A percentile compares a stretch with the other conserved stretches of the same genome.
phyloP scores from a whole-genome alignment of 1,140 invertebrate genomes.

The Ctenoplectra terminalis region DNA sequence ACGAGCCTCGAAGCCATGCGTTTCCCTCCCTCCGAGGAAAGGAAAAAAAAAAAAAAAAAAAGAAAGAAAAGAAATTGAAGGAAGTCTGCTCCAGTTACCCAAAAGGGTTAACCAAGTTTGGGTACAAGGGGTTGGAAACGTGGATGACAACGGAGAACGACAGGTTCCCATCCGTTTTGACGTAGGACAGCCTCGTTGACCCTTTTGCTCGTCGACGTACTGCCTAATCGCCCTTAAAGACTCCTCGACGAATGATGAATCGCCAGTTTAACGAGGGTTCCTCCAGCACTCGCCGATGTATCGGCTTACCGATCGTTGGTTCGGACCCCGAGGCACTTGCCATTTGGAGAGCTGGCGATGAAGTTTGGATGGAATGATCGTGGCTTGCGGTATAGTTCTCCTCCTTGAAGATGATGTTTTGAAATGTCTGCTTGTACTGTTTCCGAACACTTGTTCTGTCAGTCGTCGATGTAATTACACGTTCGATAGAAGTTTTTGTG shows the following conservation, averaged over 20 bases:
- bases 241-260: slow-evolving; percentile 65
- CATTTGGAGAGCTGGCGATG: no score
- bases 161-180: slow-evolving; percentile 27
- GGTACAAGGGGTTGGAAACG: slow-evolving; percentile 2
- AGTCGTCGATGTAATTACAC: no score
- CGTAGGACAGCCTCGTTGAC: slow-evolving; percentile 33
- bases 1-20: slow-evolving; percentile 24
- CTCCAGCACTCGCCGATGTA: slow-evolving; percentile 7
- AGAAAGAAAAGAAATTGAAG: no score
- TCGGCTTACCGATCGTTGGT: slow-evolving; percentile 54
- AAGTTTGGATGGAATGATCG: not conserved
- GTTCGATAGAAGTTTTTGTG: no score
- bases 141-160: slow-evolving; percentile 11
- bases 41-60: not conserved
- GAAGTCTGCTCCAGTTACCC: slow-evolving; percentile 17
- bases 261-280: slow-evolving; percentile 65
- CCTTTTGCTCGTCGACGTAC: slow-evolving; percentile 38
- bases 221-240: slow-evolving; percentile 62
- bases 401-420: not conserved
- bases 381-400: no score
- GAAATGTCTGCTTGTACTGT: no score
- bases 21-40: not conserved
- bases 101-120: slow-evolving; percentile 42
- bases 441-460: no score
- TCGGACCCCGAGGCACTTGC: not conserved